A percentile compares a stretch with the other conserved stretches of the same genome.
Evolutionary conservation across 2,888 invertebrate genomes (phyloP).

Genomic region (Hydroisotoma schaefferi): DNA sequence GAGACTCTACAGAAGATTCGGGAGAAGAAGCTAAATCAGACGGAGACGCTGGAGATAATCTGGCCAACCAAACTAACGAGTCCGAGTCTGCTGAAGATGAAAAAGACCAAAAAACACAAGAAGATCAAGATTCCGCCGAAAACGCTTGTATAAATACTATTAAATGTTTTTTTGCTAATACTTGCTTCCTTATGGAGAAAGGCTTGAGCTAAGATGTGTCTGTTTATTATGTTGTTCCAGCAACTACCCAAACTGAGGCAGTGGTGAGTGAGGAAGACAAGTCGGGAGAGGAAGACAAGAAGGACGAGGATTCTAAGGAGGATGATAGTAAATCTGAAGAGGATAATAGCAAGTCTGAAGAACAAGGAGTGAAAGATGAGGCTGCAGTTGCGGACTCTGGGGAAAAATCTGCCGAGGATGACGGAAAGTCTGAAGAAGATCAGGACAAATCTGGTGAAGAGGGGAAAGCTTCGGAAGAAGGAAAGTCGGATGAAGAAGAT

Average conservation of each 20-base stretch:
- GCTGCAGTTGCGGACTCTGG: conserved; percentile 23
- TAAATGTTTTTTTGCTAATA: too few relatives aligned
- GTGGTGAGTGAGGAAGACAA: conserved; percentile 37
- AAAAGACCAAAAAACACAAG: conserved; percentile 48
- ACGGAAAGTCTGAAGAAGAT: conserved; percentile 22
- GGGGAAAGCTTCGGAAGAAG: conserved; percentile 14
- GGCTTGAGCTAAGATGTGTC: too few relatives aligned
- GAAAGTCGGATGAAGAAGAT: conserved; percentile 3
- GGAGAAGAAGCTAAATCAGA: conserved; percentile 46
- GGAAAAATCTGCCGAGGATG: conserved; percentile 19
- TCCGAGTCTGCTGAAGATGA: conserved; percentile 45
- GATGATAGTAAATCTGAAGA: conserved; percentile 22
- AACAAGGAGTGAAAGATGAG: too few relatives aligned
- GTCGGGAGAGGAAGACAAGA: conserved; percentile 17
- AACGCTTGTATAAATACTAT: conserved; percentile 38
- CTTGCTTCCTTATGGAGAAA: too few relatives aligned
- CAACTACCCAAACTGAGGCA: conserved; percentile 27
- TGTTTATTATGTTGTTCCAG: too few relatives aligned
- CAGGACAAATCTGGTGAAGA: conserved; percentile 19
- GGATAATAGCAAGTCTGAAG: conserved; percentile 17
- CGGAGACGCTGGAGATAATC: conserved; percentile 42
- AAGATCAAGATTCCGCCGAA: conserved; percentile 44
- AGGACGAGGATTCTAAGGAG: conserved; percentile 7
- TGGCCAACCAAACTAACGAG: conserved; percentile 47
- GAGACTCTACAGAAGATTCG: conserved; percentile 47